Evolutionary conservation across 2,113 vertebrate genomes (phyloP).

Genomic region (Platysteira castanea): DNA sequence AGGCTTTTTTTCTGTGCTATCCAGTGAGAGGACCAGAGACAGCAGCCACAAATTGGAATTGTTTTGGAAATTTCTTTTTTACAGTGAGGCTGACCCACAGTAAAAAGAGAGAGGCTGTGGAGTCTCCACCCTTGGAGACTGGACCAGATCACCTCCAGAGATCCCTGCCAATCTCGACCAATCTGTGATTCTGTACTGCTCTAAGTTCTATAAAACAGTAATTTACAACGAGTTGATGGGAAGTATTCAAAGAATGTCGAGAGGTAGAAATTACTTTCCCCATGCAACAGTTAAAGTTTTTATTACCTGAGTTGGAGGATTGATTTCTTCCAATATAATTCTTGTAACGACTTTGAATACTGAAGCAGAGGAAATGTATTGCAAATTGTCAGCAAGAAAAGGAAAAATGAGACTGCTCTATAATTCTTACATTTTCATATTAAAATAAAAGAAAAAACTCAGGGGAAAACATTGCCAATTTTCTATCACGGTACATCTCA

Average conservation of each 20-base stretch:
- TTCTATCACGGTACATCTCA: not conserved
- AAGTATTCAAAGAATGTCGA: not conserved
- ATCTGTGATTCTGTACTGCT: not conserved
- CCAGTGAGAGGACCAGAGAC: not conserved
- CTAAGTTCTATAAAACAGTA: not conserved
- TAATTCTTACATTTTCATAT: not conserved
- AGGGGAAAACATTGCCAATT: not conserved
- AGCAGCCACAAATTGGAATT: not conserved
- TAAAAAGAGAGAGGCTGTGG: not conserved
- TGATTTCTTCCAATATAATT: not conserved
- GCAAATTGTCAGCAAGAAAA: not conserved
- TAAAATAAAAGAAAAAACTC: not conserved
- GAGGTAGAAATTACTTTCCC: not conserved
- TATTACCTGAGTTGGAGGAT: not conserved
- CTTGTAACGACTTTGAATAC: not conserved
- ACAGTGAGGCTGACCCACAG: not conserved
- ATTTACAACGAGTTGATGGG: not conserved
- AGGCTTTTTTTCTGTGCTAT: not conserved
- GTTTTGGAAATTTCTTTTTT: not conserved
- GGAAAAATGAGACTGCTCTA: not conserved
- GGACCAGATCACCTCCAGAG: not conserved
- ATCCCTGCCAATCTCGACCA: not conserved
- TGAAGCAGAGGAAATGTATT: not conserved
- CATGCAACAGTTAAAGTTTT: not conserved
- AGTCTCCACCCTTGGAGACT: not conserved